phyloP scores from a whole-genome alignment of 1,140 invertebrate genomes.

The Bombus pyrosoma region DNA sequence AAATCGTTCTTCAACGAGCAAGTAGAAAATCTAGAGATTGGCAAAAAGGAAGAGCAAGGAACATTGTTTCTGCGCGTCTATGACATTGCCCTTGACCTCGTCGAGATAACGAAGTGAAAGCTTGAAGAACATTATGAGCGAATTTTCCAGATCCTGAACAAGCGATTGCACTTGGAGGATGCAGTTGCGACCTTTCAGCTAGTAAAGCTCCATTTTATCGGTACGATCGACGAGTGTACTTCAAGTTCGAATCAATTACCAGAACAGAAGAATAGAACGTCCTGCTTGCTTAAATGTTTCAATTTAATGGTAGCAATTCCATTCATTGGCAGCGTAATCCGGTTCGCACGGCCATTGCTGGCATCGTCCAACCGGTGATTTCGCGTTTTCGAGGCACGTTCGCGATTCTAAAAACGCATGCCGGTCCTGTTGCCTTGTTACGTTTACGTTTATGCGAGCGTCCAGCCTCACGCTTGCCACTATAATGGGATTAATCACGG shows the following conservation, averaged over 20 bases:
- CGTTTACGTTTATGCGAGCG: neutral
- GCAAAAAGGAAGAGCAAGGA: neutral
- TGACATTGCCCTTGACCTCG: neutral
- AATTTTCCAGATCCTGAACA: neutral
- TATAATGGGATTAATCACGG: conserved; percentile 58
- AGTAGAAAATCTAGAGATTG: too few species aligned
- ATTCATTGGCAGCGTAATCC: neutral
- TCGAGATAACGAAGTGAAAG: neutral
- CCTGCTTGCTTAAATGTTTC: neutral
- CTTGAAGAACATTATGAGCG: neutral
- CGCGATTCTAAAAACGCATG: neutral
- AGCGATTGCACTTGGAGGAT: conserved; percentile 3
- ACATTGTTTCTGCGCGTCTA: neutral
- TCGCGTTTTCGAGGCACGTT: conserved; percentile 28
- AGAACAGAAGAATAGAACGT: neutral
- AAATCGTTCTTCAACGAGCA: too few species aligned
- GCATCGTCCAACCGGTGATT: neutral
- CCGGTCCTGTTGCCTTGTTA: neutral
- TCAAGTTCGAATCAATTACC: neutral
- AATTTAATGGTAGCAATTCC: neutral
- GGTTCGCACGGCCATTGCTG: neutral
- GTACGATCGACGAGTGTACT: neutral
- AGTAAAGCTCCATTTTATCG: conserved; percentile 12
- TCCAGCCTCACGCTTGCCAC: neutral
- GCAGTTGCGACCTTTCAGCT: neutral